Conservation (phyloP, 2,113 vertebrate species). For the Engystomops pustulosus region DNA sequence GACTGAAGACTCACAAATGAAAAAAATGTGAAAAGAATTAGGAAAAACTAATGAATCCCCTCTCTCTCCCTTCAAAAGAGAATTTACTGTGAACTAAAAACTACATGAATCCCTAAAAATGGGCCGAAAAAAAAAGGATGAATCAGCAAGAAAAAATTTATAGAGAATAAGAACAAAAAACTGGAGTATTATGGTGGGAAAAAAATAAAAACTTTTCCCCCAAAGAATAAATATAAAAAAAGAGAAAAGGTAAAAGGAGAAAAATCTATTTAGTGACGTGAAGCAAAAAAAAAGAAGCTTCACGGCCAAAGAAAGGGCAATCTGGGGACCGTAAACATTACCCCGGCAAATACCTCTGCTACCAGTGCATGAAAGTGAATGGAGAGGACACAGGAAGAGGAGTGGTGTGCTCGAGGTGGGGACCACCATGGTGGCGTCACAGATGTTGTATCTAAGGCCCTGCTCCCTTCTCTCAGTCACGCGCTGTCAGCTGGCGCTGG, state of each 20-base stretch:
- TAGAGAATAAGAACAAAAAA: not conserved
- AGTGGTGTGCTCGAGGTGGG: not conserved
- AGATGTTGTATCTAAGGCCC: no score
- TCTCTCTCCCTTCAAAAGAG: constrained; percentile 54
- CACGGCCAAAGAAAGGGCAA: constrained; percentile 2
- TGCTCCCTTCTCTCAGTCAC: no score
- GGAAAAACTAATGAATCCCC: constrained; percentile 27
- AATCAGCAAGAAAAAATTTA: constrained; percentile 20
- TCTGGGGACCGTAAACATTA: no score
- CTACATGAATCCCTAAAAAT: constrained; percentile 29
- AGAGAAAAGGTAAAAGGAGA: not conserved
- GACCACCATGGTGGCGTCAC: no score
- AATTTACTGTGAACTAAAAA: constrained; percentile 21
- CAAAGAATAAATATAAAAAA: not conserved
- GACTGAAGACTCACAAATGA: not conserved
- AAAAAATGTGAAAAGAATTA: not conserved
- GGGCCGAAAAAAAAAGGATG: not conserved
- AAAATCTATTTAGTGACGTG: not conserved
- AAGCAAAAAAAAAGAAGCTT: constrained; percentile 13
- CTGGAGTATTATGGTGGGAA: no score
- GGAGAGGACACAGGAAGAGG: not conserved
- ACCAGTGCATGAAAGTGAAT: not conserved
- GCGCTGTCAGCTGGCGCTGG: constrained; percentile 10
- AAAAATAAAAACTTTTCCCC: not conserved
- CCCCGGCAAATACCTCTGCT: not conserved